A percentile compares a stretch with the other conserved stretches of the same genome.
Conservation (phyloP, 1,140 invertebrate species). For the Anadara kagoshimensis region DNA sequence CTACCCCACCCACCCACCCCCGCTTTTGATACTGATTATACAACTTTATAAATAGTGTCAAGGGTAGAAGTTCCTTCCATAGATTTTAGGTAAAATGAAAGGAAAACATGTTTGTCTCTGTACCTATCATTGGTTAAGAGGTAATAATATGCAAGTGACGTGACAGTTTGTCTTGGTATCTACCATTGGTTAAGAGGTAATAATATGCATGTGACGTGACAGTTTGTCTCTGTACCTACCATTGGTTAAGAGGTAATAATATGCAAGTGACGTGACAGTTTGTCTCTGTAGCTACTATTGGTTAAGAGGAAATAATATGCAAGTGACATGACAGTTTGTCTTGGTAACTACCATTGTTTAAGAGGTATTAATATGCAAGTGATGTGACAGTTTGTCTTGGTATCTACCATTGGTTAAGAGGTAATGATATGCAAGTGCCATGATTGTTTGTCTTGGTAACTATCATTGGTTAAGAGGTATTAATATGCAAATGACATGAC, state of each 20-base stretch:
- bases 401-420: slow-evolving; percentile 44
- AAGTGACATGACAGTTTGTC: slow-evolving; percentile 51
- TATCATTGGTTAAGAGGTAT: slow-evolving; percentile 48
- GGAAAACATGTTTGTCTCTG: too few species aligned
- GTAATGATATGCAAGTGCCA: slow-evolving; percentile 45
- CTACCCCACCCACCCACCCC: too few species aligned
- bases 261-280: slow-evolving; percentile 48
- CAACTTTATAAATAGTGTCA: too few species aligned
- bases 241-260: slow-evolving; percentile 42
- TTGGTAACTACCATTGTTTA: slow-evolving; percentile 43
- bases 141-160: slow-evolving; percentile 44
- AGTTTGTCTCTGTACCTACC: slow-evolving; percentile 47
- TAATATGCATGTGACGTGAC: slow-evolving; percentile 45
- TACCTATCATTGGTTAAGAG: slow-evolving; percentile 40
- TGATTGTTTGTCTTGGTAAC: too few species aligned
- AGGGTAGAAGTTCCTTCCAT: too few species aligned
- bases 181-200: slow-evolving; percentile 48
- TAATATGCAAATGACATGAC: slow-evolving; percentile 23
- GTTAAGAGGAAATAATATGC: slow-evolving; percentile 41
- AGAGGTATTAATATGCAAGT: slow-evolving; percentile 41
- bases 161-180: too few species aligned
- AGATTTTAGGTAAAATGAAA: too few species aligned
- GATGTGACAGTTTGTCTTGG: too few species aligned
- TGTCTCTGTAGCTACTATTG: slow-evolving; percentile 45
- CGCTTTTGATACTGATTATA: too few species aligned